phyloP scores from a whole-genome alignment of 2,888 invertebrate species.

The Pterostichus niger region DNA sequence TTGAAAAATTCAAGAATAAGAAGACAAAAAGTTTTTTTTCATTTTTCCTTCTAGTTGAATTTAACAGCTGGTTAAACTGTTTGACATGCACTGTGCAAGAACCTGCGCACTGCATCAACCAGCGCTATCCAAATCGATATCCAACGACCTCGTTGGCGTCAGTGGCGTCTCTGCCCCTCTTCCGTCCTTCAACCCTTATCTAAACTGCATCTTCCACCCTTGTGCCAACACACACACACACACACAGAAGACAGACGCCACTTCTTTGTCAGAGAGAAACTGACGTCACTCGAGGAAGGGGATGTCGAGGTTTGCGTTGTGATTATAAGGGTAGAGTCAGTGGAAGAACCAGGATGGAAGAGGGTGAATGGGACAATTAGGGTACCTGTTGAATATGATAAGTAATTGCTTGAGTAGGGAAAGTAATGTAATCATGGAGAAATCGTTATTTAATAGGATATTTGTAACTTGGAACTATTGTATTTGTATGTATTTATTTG shows the following conservation, averaged over 20 bases:
- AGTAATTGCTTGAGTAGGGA: no score
- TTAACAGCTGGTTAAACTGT: background rate
- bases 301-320: no score
- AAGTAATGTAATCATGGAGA: no score
- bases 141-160: conserved; percentile 61
- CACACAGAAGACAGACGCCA: conserved; percentile 9
- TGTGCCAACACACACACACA: background rate
- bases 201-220: conserved; percentile 26
- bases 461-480: no score
- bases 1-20: no score
- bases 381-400: conserved; percentile 2
- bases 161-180: conserved; percentile 17
- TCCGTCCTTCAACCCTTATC: background rate
- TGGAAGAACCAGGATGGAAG: background rate
- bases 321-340: background rate
- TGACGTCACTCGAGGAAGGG: no score
- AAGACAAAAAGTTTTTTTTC: no score
- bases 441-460: no score
- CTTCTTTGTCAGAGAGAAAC: background rate
- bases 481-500: no score
- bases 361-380: background rate
- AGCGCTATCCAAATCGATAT: conserved; percentile 53
- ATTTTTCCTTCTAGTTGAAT: no score
- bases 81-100: background rate
- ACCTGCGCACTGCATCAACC: conserved; percentile 36